A percentile compares a stretch with the other conserved stretches of the same genome.
phyloP scores from a whole-genome alignment of 2,888 invertebrate genomes.

The Tenodera sinensis region DNA sequence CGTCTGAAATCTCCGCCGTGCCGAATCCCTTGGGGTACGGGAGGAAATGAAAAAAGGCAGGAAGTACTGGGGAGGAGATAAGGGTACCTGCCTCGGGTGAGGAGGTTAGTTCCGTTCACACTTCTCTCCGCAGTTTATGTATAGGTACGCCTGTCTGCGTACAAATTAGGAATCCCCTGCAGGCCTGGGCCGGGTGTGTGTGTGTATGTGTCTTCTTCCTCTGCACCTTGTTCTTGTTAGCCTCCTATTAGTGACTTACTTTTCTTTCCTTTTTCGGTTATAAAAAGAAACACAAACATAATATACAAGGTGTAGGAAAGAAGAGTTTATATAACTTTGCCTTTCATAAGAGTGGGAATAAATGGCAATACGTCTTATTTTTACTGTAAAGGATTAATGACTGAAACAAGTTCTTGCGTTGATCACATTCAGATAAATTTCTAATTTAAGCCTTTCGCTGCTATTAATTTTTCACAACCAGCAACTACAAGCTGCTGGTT shows the following conservation, averaged over 20 bases:
- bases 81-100: neutral
- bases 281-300: neutral
- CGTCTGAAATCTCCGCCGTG: neutral
- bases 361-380: too few relatives aligned
- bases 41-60: neutral
- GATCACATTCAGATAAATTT: too few relatives aligned
- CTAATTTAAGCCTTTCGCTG: too few relatives aligned
- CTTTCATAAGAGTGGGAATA: too few relatives aligned
- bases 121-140: neutral
- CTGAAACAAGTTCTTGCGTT: too few relatives aligned
- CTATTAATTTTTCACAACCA: too few relatives aligned
- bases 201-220: neutral
- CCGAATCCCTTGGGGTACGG: neutral
- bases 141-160: neutral
- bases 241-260: neutral
- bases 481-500: too few relatives aligned
- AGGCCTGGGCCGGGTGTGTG: neutral
- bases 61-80: neutral
- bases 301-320: neutral
- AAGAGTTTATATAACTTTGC: too few relatives aligned
- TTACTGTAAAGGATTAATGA: too few relatives aligned
- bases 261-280: neutral
- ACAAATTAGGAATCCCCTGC: neutral
- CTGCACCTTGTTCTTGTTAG: neutral
- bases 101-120: neutral